Evolutionary conservation across 2,888 invertebrate species (phyloP), one percentile per base, ranked within the genome.

Genomic region (Temnothorax unifasciatus): DNA sequence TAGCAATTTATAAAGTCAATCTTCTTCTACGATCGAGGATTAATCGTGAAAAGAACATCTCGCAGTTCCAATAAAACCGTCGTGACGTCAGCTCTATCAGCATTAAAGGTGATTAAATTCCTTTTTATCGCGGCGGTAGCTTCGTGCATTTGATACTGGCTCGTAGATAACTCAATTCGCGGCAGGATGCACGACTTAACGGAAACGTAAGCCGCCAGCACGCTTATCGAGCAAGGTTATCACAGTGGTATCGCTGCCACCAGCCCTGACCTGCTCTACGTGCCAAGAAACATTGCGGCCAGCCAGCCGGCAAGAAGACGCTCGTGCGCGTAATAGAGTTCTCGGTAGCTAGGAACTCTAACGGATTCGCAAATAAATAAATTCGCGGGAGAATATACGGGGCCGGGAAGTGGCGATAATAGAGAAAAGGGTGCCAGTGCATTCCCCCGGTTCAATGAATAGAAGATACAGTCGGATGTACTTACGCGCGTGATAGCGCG

Each of bases 201-300:
- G 82, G 82, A 82, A 82, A 82, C 57, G 79, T 54, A 52, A 64
- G 57, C 47, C 57, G 66, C 52, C 57, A n/a, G n/a, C n/a, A 79
- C 44, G 79, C 82, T 82, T 82, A 82, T 82, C 82, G 77, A 82
- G 76, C 76, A 82, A 82, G 79, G 82, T 82, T 82, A 82, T 82
- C 82, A 34, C 44, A 6, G 76, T 64, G 44, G 77, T 82, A 82
- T 82, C 82, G 82, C 63, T 25, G n/a, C 64, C 54, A 82, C 64
- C 77, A 73, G 83, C 71, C 83, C 85, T 85, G 82, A 82, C 75
- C 84, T 25, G 83, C 64, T 82, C 82, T 82, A 64, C 77, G 64
- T 82, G 82, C 82, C 77, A 82, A 82, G 82, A 82, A 82, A 47
- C 77, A 82, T 82, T 38, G 82, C 76, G 77, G 82, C 77, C 75